phyloP scores from a whole-genome alignment of 2,797 vertebrate species.

The Clarias fuscus region DNA sequence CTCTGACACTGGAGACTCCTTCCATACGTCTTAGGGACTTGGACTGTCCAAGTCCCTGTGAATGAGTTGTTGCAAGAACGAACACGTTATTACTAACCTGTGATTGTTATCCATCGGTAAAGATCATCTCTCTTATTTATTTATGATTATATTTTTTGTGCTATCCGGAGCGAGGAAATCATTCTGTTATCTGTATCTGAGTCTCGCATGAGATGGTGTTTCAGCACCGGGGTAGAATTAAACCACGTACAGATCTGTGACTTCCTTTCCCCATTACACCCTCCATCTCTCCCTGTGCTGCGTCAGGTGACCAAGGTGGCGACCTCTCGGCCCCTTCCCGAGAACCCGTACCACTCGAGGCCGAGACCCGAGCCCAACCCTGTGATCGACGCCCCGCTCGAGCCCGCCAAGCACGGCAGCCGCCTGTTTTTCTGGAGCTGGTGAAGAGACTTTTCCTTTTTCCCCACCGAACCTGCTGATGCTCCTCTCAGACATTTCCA shows the following conservation, averaged over 20 bases:
- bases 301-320: constrained; percentile 94
- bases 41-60: not conserved
- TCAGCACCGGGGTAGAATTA: not conserved
- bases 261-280: not conserved
- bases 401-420: constrained; percentile 84
- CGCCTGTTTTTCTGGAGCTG: constrained; percentile 88
- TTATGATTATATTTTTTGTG: not conserved
- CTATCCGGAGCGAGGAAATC: not conserved
- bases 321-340: constrained; percentile 85
- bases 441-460: constrained; percentile 63
- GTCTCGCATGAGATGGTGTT: not conserved
- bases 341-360: constrained; percentile 88
- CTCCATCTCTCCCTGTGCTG: constrained; percentile 23
- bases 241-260: not conserved
- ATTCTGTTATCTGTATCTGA: not conserved
- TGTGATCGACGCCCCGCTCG: constrained; percentile 78
- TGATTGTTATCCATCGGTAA: not conserved
- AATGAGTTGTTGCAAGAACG: not conserved
- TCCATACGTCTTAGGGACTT: not conserved
- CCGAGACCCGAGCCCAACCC: constrained; percentile 85
- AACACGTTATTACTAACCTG: not conserved
- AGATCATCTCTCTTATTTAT: not conserved
- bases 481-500: constrained; percentile 48
- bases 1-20: not conserved
- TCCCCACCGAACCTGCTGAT: not conserved